Evolutionary conservation across 1,140 invertebrate species (phyloP), one percentile per base, ranked within the genome.

Genomic region (Bombus fervidus): DNA sequence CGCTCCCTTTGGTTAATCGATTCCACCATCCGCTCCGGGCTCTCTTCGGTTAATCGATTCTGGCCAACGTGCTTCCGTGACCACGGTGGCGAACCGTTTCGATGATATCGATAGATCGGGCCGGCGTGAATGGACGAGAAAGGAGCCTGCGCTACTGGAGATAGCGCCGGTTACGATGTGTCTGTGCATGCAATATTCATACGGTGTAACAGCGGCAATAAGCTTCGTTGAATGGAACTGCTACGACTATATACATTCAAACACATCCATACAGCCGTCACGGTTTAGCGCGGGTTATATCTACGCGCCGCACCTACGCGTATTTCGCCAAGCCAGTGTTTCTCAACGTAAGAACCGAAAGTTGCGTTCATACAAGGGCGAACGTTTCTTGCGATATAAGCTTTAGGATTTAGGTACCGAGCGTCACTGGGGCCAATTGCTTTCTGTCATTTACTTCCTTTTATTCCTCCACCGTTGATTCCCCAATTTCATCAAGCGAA

Each of bases 151-250:
- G 74, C 64, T 75, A n/a, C 34, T 78, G 47, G 43, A 59, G 74
- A 81, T 41, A 77, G 43, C 41, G 62, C 25, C 6, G 41, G 47
- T 31, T 62, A 39, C 66, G 66, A 79, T 41, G 66, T 34, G 71
- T 3, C 62, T 22, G 64, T 79, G 22, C 83, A 85, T 85, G 83
- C 57, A 85, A 80, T 85, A 85, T 85, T 85, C 76, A 85, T 85
- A 73, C 77, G 68, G 28, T 80, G 83, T 85, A 85, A 80, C 83
- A 47, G 39, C 53, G 66, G 68, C 83, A 85, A 85, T 85, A 85
- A 85, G 83, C 83, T 85, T 22, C 53, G 57, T 34, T 85, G 68
- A 73, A 80, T 85, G 68, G 76, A 85, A 80, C 77, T 53, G 53
- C 53, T n/a, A 62, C 37, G 28, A 59, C 53, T 64, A 66, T 66